phyloP scores from a whole-genome alignment of 2,113 vertebrate species.

The Glareola pratincola region DNA sequence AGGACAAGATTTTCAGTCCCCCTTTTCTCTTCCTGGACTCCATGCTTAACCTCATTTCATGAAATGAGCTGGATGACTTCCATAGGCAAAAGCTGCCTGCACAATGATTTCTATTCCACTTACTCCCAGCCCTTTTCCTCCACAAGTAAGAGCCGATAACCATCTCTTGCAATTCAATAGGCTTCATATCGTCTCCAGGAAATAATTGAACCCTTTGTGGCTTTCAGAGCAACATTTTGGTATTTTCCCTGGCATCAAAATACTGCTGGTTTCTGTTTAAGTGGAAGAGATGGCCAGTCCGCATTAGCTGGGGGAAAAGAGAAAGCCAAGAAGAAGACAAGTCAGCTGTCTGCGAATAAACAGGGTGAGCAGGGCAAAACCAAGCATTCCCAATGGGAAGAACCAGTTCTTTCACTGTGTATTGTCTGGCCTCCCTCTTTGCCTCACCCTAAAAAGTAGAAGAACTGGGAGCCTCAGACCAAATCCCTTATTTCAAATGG shows the following conservation, averaged over 20 bases:
- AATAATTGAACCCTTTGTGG: constrained; percentile 54
- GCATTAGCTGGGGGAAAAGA: not conserved
- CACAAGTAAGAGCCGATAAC: constrained; percentile 7
- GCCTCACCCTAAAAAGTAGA: not conserved
- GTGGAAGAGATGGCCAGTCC: constrained; percentile 9
- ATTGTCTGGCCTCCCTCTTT: not conserved
- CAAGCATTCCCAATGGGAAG: not conserved
- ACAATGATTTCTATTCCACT: constrained; percentile 26
- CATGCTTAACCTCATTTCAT: not conserved
- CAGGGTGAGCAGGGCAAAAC: not conserved
- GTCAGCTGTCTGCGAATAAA: not conserved
- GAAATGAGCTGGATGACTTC: not conserved
- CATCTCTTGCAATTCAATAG: constrained; percentile 64
- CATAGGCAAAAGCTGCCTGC: constrained; percentile 9
- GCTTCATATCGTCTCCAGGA: constrained; percentile 44
- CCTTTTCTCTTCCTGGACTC: not conserved
- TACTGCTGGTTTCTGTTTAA: constrained; percentile 32
- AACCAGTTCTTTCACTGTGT: not conserved
- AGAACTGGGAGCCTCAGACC: not conserved
- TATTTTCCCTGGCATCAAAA: constrained; percentile 45
- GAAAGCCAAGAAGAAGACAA: not conserved
- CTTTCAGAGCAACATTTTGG: constrained; percentile 37
- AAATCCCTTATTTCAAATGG: not conserved
- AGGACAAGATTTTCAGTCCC: not conserved
- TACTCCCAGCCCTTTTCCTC: constrained; percentile 6